These are phyloP conservation scores for Laticauda laticaudata DNA, from an alignment of 2,113 vertebrate genomes.

Conservation along the genomic window DNA sequence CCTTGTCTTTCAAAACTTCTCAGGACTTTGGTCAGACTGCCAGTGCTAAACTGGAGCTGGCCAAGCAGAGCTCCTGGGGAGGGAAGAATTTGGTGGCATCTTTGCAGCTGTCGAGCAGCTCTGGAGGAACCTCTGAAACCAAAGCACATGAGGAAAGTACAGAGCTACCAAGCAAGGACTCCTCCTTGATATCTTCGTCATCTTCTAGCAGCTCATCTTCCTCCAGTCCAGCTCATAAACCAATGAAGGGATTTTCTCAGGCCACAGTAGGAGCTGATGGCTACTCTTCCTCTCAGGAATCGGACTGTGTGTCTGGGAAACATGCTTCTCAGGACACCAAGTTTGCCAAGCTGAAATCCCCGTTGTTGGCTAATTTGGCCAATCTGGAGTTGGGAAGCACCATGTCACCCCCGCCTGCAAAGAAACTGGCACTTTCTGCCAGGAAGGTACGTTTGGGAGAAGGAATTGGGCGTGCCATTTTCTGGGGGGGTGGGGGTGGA, in stretches of 20 bases:
- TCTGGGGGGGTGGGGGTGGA: neutral
- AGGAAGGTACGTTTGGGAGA: conserved; percentile 81
- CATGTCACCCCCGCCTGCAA: conserved; percentile 84
- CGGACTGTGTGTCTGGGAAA: conserved; percentile 20
- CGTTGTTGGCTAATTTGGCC: conserved; percentile 49
- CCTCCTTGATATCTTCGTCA: neutral
- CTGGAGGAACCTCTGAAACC: conserved; percentile 64
- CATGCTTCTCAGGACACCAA: conserved; percentile 61
- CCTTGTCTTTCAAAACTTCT: neutral
- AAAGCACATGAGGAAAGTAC: rapidly evolving
- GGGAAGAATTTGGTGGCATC: conserved; percentile 65
- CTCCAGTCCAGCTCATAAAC: conserved; percentile 36
- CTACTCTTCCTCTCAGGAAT: conserved; percentile 66
- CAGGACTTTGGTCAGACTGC: conserved; percentile 18
- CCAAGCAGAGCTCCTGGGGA: conserved; percentile 66
- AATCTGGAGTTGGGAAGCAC: conserved; percentile 67
- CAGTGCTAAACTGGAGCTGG: conserved; percentile 39
- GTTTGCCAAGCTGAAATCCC: conserved; percentile 68
- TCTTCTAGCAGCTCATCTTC: neutral
- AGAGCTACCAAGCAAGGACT: neutral
- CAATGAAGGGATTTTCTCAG: conserved; percentile 53
- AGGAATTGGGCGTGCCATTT: neutral
- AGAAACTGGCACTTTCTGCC: conserved; percentile 83
- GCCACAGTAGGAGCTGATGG: conserved; percentile 45
- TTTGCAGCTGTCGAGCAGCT: conserved; percentile 70